Evolutionary conservation across 2,797 vertebrate species (phyloP), one percentile per base, ranked within the genome.

Genomic region (Danionella dracula): DNA sequence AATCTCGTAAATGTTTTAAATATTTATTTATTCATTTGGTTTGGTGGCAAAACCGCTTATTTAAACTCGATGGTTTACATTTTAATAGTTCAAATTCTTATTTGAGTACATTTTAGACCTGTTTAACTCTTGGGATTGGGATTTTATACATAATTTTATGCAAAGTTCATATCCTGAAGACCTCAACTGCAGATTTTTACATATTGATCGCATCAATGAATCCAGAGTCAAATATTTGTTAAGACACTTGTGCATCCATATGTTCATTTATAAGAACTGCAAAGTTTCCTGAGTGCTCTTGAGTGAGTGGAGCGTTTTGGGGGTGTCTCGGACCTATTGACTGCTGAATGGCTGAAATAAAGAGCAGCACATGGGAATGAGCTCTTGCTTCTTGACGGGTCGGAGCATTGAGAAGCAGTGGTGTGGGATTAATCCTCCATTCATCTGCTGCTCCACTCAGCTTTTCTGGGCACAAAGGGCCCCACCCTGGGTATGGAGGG

Each of bases 401-500:
- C 2, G 38, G 62, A 17, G 72, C 70, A 89, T 90, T 88, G 83
- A 88, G 78, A 84, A 77, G 73, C 84, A 86, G 79, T 90, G 83
- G 80, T 79, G 70, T 82, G 77, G 79, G 85, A 83, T 87, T 90
- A 91, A 90, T 90, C 86, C 86, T 76, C 76, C 59, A 86, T 90
- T 90, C 87, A 89, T 66, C 76, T 81, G 1, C 23, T 84, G 83
- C 82, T 86, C 86, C 85, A 81, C 80, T 84, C 77, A 73, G 31
- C 74, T 64, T 0, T 68, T 60, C 53, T 1, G 48, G 68, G 61
- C 76, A 89, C 85, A 89, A 89, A 85, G 78, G 84, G 70, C 71
- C 78, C 76, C 72, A 49, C 78, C 78, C 8, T 69, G 74, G 76
- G 77, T 78, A 78, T 77, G 68, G 80, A 53, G 75, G 42, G 37